Percentiles rank a stretch among this genome's conserved stretches.
Evolutionary conservation across 2,797 vertebrate species (phyloP).

Genomic region (Pyrocephalus nanus): DNA sequence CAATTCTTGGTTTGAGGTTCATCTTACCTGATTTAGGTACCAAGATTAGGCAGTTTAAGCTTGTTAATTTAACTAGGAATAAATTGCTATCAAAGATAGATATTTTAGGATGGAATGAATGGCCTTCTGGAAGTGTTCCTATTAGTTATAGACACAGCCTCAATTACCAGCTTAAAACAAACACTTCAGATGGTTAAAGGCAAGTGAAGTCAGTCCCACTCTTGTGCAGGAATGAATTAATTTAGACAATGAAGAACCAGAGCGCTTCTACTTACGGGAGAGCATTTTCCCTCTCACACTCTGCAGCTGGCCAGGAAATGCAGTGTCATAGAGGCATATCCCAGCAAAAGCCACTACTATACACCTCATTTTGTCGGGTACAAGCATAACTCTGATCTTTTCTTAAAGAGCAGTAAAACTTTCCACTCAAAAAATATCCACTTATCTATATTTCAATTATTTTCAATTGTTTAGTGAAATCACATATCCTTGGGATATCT

Average conservation of each 20-base stretch:
- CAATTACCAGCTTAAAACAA: constrained; percentile 41
- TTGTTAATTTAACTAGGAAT: constrained; percentile 33
- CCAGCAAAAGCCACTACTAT: background rate
- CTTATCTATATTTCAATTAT: background rate
- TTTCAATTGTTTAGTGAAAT: background rate
- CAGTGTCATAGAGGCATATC: background rate
- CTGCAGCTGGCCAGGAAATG: background rate
- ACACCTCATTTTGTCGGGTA: background rate
- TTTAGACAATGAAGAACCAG: background rate
- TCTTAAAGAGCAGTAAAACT: background rate
- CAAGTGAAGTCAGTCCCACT: background rate
- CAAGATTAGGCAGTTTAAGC: background rate
- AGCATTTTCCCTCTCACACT: background rate
- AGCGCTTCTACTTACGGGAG: background rate
- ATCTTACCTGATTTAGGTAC: background rate
- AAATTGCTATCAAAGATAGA: background rate
- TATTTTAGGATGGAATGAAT: constrained; percentile 23
- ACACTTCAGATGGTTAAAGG: constrained; percentile 12
- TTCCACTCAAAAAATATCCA: background rate
- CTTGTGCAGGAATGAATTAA: background rate
- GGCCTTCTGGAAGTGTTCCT: background rate
- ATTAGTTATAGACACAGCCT: constrained; percentile 20
- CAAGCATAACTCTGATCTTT: background rate
- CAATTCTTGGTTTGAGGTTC: background rate
- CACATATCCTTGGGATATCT: background rate